Evolutionary conservation across 2,888 invertebrate genomes (phyloP).

Genomic region (Aleiodes alternator): DNA sequence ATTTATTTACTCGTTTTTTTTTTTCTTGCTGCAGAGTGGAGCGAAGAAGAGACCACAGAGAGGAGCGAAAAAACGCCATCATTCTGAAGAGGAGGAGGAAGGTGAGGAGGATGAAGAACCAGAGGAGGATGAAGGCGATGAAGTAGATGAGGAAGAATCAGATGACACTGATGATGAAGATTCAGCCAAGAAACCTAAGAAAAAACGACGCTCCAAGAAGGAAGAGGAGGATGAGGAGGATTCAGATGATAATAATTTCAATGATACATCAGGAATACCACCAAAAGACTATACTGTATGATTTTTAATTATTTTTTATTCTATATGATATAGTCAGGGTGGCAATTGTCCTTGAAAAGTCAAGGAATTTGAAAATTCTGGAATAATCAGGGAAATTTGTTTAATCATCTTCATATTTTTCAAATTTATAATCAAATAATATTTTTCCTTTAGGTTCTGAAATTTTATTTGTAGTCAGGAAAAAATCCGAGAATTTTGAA

Average conservation of each 20-base stretch:
- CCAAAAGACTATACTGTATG: conserved; percentile 72
- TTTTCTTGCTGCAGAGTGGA: conserved; percentile 60
- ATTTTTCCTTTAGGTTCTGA: too few relatives aligned
- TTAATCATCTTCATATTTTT: too few relatives aligned
- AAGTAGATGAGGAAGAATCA: conserved; percentile 71
- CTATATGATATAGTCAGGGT: too few relatives aligned
- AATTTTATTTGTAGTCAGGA: too few relatives aligned
- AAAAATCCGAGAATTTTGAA: too few relatives aligned
- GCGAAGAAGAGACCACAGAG: conserved; percentile 71
- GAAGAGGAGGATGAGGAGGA: conserved; percentile 72
- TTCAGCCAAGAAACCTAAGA: conserved; percentile 68
- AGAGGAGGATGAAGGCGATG: conserved; percentile 69
- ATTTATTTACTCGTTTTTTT: neutral
- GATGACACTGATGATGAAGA: conserved; percentile 72
- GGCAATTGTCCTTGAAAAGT: too few relatives aligned
- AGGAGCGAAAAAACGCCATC: conserved; percentile 71
- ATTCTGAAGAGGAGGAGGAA: conserved; percentile 68
- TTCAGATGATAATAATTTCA: conserved; percentile 70
- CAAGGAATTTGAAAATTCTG: too few relatives aligned
- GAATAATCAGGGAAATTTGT: too few relatives aligned
- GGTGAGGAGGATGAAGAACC: conserved; percentile 69
- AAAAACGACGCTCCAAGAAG: conserved; percentile 66
- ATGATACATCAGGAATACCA: conserved; percentile 69
- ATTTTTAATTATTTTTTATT: neutral
- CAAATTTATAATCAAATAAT: too few relatives aligned